Evolutionary conservation across 1,140 invertebrate genomes (phyloP).

Genomic region (Drosophila funebris): DNA sequence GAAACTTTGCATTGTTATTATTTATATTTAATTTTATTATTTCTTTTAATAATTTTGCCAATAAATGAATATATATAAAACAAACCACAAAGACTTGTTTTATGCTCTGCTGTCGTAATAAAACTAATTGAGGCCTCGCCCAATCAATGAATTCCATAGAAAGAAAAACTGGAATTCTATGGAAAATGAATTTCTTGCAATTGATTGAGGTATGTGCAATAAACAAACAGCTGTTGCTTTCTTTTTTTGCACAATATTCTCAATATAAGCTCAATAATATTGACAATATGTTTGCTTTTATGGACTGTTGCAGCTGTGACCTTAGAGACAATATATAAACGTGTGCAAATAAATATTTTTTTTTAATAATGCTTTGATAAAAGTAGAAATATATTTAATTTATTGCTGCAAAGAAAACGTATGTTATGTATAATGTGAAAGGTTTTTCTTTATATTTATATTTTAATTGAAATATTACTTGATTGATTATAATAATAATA

Average conservation of each 20-base stretch:
- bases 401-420: too few relatives aligned
- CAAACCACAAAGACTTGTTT: neutral
- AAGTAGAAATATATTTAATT: too few relatives aligned
- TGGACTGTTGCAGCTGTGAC: constrained; percentile 12
- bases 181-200: neutral
- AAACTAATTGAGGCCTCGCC: constrained; percentile 10
- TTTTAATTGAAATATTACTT: too few relatives aligned
- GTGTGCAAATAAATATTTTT: neutral
- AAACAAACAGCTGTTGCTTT: constrained; percentile 22
- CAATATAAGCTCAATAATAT: constrained; percentile 1
- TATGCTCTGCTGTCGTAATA: neutral
- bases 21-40: neutral
- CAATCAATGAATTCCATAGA: neutral
- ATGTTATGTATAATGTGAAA: too few relatives aligned
- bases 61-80: neutral
- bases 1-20: neutral
- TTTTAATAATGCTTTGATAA: too few relatives aligned
- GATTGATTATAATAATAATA: too few relatives aligned
- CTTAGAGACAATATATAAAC: neutral
- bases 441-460: too few relatives aligned
- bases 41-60: neutral
- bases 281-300: neutral
- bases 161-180: neutral
- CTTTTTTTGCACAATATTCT: neutral
- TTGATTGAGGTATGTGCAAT: constrained; percentile 1